These are phyloP conservation scores for Trematomus loennbergii DNA, from an alignment of 2,113 vertebrate species.

Conservation along the genomic window DNA sequence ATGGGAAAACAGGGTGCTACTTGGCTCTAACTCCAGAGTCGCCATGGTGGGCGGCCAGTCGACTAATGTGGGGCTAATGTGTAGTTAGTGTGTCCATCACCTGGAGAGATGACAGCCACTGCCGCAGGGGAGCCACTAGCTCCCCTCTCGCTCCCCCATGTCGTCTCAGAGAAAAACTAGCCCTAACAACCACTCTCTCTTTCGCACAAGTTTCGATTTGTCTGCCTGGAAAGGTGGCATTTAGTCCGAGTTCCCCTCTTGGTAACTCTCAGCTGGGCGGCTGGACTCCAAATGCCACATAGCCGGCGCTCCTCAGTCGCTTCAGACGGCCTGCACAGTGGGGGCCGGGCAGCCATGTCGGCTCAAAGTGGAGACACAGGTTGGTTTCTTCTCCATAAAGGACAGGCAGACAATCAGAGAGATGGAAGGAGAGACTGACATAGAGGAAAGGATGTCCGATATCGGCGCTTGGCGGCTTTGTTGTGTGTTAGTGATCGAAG, in stretches of 20 bases:
- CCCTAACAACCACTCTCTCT: constrained; percentile 71
- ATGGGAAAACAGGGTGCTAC: constrained; percentile 47
- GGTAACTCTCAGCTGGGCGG: constrained; percentile 83
- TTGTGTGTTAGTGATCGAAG: constrained; percentile 81
- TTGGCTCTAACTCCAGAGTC: constrained; percentile 63
- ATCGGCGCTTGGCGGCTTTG: constrained; percentile 77
- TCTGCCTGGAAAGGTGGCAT: constrained; percentile 83
- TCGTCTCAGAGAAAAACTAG: constrained; percentile 71
- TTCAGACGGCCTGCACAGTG: constrained; percentile 72
- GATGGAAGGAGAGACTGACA: constrained; percentile 70
- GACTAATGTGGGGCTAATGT: constrained; percentile 76
- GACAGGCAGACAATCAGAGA: constrained; percentile 84
- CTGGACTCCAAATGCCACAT: constrained; percentile 86
- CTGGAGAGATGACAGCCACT: constrained; percentile 78
- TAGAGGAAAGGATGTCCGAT: constrained; percentile 77
- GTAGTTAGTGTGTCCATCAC: constrained; percentile 75
- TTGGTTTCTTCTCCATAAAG: constrained; percentile 86
- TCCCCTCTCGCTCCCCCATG: constrained; percentile 58
- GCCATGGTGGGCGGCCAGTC: constrained; percentile 46
- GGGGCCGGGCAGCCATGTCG: constrained; percentile 77
- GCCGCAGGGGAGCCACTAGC: constrained; percentile 72
- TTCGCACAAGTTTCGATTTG: constrained; percentile 65
- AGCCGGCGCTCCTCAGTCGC: constrained; percentile 61
- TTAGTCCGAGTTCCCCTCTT: constrained; percentile 83
- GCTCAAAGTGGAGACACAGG: constrained; percentile 84